A percentile compares a stretch with the other conserved stretches of the same genome.
Conservation (phyloP, 2,113 vertebrate species). For the Oophaga pumilio region DNA sequence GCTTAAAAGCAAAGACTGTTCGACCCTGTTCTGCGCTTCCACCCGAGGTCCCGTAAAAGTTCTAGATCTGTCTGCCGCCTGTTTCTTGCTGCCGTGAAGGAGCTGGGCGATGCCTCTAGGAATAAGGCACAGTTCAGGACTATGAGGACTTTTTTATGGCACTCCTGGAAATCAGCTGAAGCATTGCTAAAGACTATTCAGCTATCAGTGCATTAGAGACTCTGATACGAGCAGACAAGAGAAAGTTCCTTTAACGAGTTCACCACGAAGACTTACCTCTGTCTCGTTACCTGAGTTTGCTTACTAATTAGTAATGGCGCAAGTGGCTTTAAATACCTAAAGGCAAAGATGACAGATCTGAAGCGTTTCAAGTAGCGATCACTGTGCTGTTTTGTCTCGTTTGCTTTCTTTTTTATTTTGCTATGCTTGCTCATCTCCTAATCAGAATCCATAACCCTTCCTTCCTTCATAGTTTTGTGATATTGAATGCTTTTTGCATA, state of each 20-base stretch:
- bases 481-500: conserved; percentile 64
- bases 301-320: conserved; percentile 63
- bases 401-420: conserved; percentile 68
- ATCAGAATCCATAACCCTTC: conserved; percentile 45
- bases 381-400: conserved; percentile 70
- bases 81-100: conserved; percentile 68
- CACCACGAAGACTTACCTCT: conserved; percentile 61
- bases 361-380: conserved; percentile 69
- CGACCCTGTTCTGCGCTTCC: conserved; percentile 63
- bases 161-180: conserved; percentile 66
- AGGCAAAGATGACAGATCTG: conserved; percentile 59
- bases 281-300: conserved; percentile 69
- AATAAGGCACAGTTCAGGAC: conserved; percentile 63
- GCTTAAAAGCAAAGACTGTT: conserved; percentile 68
- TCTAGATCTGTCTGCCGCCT: conserved; percentile 65
- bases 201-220: conserved; percentile 67
- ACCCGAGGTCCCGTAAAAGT: conserved; percentile 63
- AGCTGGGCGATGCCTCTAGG: conserved; percentile 69
- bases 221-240: conserved; percentile 58
- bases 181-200: conserved; percentile 63
- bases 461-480: conserved; percentile 60
- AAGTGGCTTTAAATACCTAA: conserved; percentile 64
- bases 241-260: conserved; percentile 64
- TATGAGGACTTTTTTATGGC: conserved; percentile 67
- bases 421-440: conserved; percentile 60